Percentiles rank a stretch among this genome's conserved stretches.
phyloP scores from a whole-genome alignment of 2,113 vertebrate genomes.

The Xiphophorus maculatus region DNA sequence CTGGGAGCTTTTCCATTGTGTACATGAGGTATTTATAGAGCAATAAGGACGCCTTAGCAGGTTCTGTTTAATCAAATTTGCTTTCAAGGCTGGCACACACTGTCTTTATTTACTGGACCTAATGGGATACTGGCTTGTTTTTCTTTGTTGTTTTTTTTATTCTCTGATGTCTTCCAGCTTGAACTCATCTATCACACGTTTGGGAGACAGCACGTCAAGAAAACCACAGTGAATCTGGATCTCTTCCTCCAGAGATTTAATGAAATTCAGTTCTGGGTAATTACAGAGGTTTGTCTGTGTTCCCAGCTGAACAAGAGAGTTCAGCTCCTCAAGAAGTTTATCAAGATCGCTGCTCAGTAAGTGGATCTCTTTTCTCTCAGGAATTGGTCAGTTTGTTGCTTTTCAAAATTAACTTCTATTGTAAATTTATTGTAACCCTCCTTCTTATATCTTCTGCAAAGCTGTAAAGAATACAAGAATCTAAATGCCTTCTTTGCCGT shows the following conservation, averaged over 20 bases:
- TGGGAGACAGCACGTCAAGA: slow-evolving; percentile 93
- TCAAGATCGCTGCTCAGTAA: slow-evolving; percentile 99
- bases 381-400: background rate
- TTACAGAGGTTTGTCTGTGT: slow-evolving; percentile 95
- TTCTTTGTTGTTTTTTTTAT: background rate
- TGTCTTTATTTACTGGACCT: background rate
- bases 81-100: background rate
- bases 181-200: slow-evolving; percentile 97
- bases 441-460: slow-evolving; percentile 63
- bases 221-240: slow-evolving; percentile 96
- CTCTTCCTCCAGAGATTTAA: slow-evolving; percentile 97
- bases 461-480: slow-evolving; percentile 98
- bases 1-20: slow-evolving; percentile 98
- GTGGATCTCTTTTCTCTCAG: slow-evolving; percentile 55
- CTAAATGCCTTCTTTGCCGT: slow-evolving; percentile 97
- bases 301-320: slow-evolving; percentile 95
- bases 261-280: slow-evolving; percentile 98
- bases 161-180: slow-evolving; percentile 78
- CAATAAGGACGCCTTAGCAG: background rate
- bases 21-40: slow-evolving; percentile 88
- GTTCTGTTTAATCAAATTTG: background rate
- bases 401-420: background rate
- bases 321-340: slow-evolving; percentile 98
- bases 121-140: background rate
- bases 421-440: background rate